These are phyloP conservation scores for Leucophora obtusa DNA, from an alignment of 2,888 invertebrate species.

Conservation along the genomic window DNA sequence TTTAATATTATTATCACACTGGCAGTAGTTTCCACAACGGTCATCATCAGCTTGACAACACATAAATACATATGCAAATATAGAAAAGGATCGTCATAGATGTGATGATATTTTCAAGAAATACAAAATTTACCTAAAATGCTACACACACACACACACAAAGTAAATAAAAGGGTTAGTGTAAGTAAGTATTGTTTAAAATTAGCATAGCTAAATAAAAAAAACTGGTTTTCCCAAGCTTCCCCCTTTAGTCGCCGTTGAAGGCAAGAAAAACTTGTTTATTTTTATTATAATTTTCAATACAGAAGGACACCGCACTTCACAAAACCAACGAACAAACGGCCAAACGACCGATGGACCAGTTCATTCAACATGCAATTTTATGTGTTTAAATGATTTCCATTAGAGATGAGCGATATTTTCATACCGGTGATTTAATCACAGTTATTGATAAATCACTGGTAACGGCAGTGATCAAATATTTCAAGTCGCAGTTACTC, in stretches of 20 bases:
- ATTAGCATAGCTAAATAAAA: constrained; percentile 5
- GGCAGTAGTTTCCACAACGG: constrained; percentile 24
- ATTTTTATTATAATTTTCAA: not conserved
- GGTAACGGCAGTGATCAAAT: no score
- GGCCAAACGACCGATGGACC: not conserved
- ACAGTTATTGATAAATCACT: no score
- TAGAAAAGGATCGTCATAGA: not conserved
- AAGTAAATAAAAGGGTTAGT: constrained; percentile 13
- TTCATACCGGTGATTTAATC: no score
- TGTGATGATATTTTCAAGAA: constrained; percentile 21
- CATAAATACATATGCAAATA: not conserved
- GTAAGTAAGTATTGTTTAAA: constrained; percentile 16
- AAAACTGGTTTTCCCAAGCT: constrained; percentile 49
- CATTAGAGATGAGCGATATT: no score
- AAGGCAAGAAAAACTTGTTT: not conserved
- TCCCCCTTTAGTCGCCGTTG: not conserved
- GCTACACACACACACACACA: no score
- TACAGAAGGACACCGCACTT: not conserved
- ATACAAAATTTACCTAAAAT: constrained; percentile 1
- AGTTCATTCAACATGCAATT: no score
- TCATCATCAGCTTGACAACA: constrained; percentile 11
- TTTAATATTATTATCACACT: not conserved
- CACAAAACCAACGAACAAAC: no score
- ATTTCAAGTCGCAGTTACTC: no score
- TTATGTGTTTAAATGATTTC: no score